These are phyloP conservation scores for Nerophis ophidion DNA, from an alignment of 2,113 vertebrate species.

Conservation along the genomic window DNA sequence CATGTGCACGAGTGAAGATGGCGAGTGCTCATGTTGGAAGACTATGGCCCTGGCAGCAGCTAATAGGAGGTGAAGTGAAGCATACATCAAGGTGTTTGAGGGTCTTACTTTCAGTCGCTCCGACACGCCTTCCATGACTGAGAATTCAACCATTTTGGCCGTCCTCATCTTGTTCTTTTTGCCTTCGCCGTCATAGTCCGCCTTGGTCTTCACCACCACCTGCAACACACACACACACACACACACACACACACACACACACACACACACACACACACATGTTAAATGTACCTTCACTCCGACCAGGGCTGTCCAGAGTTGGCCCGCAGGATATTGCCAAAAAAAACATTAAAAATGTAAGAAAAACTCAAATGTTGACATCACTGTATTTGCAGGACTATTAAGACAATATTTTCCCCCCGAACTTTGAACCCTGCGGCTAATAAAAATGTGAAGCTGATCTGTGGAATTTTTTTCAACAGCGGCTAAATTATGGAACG, in stretches of 20 bases:
- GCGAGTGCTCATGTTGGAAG: constrained; percentile 35
- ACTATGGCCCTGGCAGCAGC: constrained; percentile 58
- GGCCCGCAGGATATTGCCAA: too few species aligned
- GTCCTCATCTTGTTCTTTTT: constrained; percentile 84
- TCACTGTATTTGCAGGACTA: too few species aligned
- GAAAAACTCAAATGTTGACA: too few species aligned
- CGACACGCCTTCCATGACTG: constrained; percentile 87
- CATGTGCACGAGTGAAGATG: constrained; percentile 3
- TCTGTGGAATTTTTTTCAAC: too few species aligned
- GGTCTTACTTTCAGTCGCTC: constrained; percentile 89
- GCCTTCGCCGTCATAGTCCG: constrained; percentile 85
- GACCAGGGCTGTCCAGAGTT: too few species aligned
- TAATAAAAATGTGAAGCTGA: too few species aligned
- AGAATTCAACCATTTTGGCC: constrained; percentile 90
- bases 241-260: background rate
- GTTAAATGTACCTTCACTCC: too few species aligned
- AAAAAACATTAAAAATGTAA: too few species aligned
- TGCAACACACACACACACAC: constrained; percentile 38
- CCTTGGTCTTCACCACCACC: constrained; percentile 95
- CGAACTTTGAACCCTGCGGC: too few species aligned
- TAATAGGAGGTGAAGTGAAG: constrained; percentile 57
- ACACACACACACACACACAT: background rate
- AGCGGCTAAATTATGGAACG: too few species aligned
- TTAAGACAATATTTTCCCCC: too few species aligned
- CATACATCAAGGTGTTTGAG: constrained; percentile 9